These are phyloP conservation scores for Hydraecia micacea DNA, from an alignment of 2,888 invertebrate genomes.

Conservation along the genomic window DNA sequence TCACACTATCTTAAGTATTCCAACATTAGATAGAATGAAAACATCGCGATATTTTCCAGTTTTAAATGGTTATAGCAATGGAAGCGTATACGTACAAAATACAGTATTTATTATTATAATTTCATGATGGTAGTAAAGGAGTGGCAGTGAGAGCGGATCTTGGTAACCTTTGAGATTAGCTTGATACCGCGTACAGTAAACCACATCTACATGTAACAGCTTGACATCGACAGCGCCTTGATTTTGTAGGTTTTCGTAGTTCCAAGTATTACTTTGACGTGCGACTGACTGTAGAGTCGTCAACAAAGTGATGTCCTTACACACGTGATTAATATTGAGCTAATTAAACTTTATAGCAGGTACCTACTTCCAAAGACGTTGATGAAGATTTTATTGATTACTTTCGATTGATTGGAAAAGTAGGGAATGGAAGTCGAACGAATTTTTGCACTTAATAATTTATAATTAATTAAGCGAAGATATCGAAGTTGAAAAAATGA, in stretches of 20 bases:
- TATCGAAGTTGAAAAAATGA: background rate
- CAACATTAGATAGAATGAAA: slow-evolving; percentile 32
- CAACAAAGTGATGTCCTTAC: background rate
- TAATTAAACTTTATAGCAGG: slow-evolving; percentile 45
- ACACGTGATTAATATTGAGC: slow-evolving; percentile 8
- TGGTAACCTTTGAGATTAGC: slow-evolving; percentile 55
- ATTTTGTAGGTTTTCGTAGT: background rate
- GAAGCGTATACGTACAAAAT: slow-evolving; percentile 17
- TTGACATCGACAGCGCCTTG: background rate
- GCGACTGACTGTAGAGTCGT: background rate
- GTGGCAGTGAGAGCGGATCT: slow-evolving; percentile 62
- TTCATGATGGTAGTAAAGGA: slow-evolving; percentile 27
- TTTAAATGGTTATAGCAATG: slow-evolving; percentile 17
- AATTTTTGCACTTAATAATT: slow-evolving; percentile 17
- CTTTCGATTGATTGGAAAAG: slow-evolving; percentile 53
- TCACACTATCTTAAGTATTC: slow-evolving; percentile 9
- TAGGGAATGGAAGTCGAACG: background rate
- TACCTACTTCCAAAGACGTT: slow-evolving; percentile 28
- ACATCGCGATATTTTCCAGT: slow-evolving; percentile 11
- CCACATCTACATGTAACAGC: background rate
- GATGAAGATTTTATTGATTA: slow-evolving; percentile 47
- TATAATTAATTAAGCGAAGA: background rate
- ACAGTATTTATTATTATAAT: slow-evolving; percentile 36
- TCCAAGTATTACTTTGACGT: background rate
- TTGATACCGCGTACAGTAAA: slow-evolving; percentile 35